A percentile compares a stretch with the other conserved stretches of the same genome.
Evolutionary conservation across 2,888 invertebrate genomes (phyloP).

Genomic region (Oxystoma pomonae): DNA sequence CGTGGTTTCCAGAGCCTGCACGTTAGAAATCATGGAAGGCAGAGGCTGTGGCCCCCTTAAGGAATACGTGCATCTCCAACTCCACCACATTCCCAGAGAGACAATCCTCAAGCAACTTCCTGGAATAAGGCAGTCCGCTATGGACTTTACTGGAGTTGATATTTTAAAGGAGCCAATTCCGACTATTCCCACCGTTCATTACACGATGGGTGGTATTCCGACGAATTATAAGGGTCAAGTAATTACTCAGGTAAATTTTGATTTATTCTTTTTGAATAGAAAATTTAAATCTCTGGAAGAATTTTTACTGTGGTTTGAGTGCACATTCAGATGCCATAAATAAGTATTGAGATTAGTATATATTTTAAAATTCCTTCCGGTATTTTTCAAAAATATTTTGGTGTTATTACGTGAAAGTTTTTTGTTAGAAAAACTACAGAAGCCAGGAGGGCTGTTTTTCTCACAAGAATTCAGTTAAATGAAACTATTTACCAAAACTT

Average conservation of each 20-base stretch:
- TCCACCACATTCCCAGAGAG: conserved; percentile 59
- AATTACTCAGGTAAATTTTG: conserved; percentile 34
- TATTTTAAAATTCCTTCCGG: too few species aligned
- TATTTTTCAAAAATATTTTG: too few species aligned
- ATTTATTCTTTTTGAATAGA: too few species aligned
- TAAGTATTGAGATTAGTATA: too few species aligned
- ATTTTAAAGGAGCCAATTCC: conserved; percentile 63
- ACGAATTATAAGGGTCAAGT: conserved; percentile 66
- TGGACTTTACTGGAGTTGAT: conserved; percentile 64
- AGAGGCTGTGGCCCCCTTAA: conserved; percentile 58
- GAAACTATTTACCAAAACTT: too few species aligned
- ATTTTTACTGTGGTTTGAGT: too few species aligned
- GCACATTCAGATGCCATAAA: too few species aligned
- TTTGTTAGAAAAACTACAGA: too few species aligned
- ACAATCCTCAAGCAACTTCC: conserved; percentile 49
- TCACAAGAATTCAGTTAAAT: too few species aligned
- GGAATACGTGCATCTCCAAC: conserved; percentile 58
- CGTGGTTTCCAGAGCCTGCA: conserved; percentile 93
- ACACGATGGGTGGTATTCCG: conserved; percentile 68
- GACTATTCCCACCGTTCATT: conserved; percentile 65
- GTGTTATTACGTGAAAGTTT: too few species aligned
- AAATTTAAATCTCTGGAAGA: too few species aligned
- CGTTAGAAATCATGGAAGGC: conserved; percentile 85
- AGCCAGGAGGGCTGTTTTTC: too few species aligned
- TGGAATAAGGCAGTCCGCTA: conserved; percentile 62